These are phyloP conservation scores for Chionomys nivalis DNA, from an alignment of 2,113 vertebrate species.

Conservation along the genomic window DNA sequence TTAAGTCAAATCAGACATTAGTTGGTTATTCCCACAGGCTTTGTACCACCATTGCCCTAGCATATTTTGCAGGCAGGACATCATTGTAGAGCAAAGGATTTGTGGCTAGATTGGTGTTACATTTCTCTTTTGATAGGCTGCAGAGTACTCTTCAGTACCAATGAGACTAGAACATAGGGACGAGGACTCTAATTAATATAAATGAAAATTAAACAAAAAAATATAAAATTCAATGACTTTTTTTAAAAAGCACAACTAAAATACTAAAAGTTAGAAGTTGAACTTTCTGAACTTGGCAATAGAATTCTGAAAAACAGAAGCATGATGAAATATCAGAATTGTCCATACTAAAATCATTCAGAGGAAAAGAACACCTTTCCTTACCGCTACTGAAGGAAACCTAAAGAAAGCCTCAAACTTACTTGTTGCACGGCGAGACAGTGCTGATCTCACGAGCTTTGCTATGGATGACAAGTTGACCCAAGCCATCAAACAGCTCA, in stretches of 20 bases:
- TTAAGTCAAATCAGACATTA: not conserved
- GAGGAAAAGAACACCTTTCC: not conserved
- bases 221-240: not conserved
- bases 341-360: not conserved
- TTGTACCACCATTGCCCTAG: not conserved
- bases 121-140: not conserved
- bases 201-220: not conserved
- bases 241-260: not conserved
- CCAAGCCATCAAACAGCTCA: not conserved
- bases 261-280: not conserved
- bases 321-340: not conserved
- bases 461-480: not conserved
- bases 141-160: not conserved
- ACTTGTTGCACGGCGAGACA: not conserved
- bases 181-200: not conserved
- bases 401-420: not conserved
- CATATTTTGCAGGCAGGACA: not conserved
- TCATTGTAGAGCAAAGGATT: not conserved
- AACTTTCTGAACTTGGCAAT: not conserved
- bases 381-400: not conserved
- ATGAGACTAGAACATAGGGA: not conserved
- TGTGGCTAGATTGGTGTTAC: not conserved
- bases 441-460: not conserved
- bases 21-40: not conserved
- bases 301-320: not conserved